Conservation (phyloP, 2,888 invertebrate genomes). For the Pardosa pseudoannulata region DNA sequence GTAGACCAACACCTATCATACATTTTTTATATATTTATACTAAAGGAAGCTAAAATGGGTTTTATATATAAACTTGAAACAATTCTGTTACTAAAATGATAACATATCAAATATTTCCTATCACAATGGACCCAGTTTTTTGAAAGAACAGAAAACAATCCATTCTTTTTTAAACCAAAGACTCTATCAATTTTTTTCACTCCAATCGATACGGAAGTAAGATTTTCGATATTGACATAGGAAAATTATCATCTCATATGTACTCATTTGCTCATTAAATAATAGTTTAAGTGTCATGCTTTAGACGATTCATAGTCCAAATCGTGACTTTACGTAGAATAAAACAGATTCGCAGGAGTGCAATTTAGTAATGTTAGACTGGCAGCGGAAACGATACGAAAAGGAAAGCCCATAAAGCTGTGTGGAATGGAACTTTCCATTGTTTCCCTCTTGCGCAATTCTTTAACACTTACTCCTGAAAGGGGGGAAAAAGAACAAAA, state of each 20-base stretch:
- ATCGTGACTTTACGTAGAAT: neutral
- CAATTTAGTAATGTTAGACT: neutral
- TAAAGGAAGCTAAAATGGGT: too few relatives aligned
- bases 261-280: neutral
- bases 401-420: neutral
- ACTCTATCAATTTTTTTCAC: neutral
- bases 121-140: too few relatives aligned
- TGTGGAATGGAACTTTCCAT: slow-evolving; percentile 28
- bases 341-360: neutral
- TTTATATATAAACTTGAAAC: too few relatives aligned
- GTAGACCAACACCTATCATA: too few relatives aligned
- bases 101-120: too few relatives aligned
- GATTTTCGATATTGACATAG: neutral
- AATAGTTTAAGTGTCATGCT: neutral
- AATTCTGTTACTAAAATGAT: too few relatives aligned
- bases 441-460: slow-evolving; percentile 54
- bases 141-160: too few relatives aligned
- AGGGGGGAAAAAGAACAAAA: slow-evolving; percentile 35
- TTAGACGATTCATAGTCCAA: neutral
- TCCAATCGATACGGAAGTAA: neutral
- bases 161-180: too few relatives aligned
- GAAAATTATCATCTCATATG: neutral
- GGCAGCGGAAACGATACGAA: neutral
- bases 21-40: too few relatives aligned
- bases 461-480: slow-evolving; percentile 51